Evolutionary conservation across 2,797 vertebrate species (phyloP).

Genomic region (Apogon talboti): DNA sequence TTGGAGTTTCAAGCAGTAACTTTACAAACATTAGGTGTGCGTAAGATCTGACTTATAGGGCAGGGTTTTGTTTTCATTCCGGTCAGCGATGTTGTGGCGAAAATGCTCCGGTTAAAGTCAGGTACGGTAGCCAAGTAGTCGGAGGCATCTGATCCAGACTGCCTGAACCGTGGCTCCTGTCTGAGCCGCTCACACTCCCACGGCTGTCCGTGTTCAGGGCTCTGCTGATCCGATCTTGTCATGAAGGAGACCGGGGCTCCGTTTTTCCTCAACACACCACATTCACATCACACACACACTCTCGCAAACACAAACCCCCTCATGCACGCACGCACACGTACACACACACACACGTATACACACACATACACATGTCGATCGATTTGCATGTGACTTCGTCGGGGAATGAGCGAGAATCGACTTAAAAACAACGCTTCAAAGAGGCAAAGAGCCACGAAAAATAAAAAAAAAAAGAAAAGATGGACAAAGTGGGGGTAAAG

Average conservation of each 20-base stretch:
- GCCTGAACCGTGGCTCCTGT: conserved; percentile 50
- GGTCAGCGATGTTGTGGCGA: conserved; percentile 49
- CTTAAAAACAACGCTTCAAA: conserved; percentile 78
- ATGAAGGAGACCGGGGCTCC: conserved; percentile 83
- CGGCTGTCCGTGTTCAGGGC: conserved; percentile 74
- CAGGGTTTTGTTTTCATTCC: conserved; percentile 61
- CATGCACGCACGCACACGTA: conserved; percentile 24
- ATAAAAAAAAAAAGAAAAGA: conserved; percentile 71
- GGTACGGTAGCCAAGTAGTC: conserved; percentile 60
- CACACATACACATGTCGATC: conserved; percentile 77
- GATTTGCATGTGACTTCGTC: conserved; percentile 86
- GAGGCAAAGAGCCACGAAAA: conserved; percentile 75
- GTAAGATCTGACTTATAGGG: conserved; percentile 52
- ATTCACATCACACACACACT: conserved; percentile 62
- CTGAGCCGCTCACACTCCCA: conserved; percentile 55
- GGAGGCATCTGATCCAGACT: conserved; percentile 47
- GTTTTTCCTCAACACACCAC: conserved; percentile 73
- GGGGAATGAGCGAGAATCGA: conserved; percentile 83
- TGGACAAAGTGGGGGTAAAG: conserved; percentile 82
- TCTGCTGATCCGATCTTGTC: conserved; percentile 81
- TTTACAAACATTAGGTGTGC: conserved; percentile 45
- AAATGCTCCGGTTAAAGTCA: conserved; percentile 54
- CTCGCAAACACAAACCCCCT: conserved; percentile 44
- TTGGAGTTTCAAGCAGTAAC: conserved; percentile 53
- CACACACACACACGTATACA: conserved; percentile 35